A percentile compares a stretch with the other conserved stretches of the same genome.
These are phyloP conservation scores for Liopterus haemorrhoidalis DNA, from an alignment of 2,888 invertebrate species.

Conservation along the genomic window DNA sequence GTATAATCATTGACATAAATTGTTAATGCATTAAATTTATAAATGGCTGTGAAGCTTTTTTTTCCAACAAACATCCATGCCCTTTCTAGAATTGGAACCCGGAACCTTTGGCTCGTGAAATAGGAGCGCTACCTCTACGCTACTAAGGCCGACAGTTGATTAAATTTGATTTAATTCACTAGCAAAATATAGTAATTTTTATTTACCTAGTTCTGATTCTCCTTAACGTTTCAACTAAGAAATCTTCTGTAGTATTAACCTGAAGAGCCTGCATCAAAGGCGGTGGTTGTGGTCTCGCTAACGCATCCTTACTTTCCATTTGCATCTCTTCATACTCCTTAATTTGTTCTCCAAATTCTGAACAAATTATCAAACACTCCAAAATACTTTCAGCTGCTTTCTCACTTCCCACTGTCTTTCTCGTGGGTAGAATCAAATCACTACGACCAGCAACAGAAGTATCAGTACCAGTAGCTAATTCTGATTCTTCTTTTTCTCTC, in stretches of 20 bases:
- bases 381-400: conserved; percentile 85
- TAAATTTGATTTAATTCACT: too few species aligned
- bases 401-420: conserved; percentile 82
- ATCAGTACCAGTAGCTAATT: conserved; percentile 60
- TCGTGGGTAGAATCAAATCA: conserved; percentile 71
- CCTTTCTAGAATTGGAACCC: too few species aligned
- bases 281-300: conserved; percentile 57
- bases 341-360: conserved; percentile 56
- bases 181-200: too few species aligned
- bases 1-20: too few species aligned
- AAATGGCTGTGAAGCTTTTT: too few species aligned
- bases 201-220: conserved; percentile 73
- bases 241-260: conserved; percentile 68
- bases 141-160: too few species aligned
- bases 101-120: too few species aligned
- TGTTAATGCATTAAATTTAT: too few species aligned
- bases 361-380: conserved; percentile 79
- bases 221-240: conserved; percentile 71
- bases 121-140: too few species aligned
- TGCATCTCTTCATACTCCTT: conserved; percentile 46
- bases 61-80: too few species aligned
- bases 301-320: conserved; percentile 39
- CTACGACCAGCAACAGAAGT: conserved; percentile 62
- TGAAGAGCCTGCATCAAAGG: conserved; percentile 77
- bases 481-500: conserved; percentile 66